These are phyloP conservation scores for Luidia sarsii DNA, from an alignment of 53 echinoderm and acorn worm genomes.

Conservation along the genomic window DNA sequence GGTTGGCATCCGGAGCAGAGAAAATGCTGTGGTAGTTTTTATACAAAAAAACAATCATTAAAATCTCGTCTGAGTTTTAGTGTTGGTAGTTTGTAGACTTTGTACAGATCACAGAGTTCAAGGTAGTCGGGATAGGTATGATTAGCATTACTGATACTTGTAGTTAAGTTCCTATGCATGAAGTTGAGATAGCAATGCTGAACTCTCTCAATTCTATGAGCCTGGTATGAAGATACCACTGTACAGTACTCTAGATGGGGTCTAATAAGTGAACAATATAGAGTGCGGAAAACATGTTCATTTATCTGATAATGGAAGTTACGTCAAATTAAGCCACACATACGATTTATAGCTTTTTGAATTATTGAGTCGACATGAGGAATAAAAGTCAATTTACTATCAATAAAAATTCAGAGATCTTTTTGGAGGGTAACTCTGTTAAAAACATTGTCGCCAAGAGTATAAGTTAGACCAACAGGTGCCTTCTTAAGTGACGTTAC, in stretches of 20 bases:
- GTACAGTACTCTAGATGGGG: slow-evolving; percentile 23
- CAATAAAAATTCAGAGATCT: not conserved
- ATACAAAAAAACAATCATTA: not conserved
- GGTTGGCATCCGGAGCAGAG: not conserved
- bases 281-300: not conserved
- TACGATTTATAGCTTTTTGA: slow-evolving; percentile 10
- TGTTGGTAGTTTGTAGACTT: not conserved
- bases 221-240: not conserved
- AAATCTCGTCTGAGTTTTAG: not conserved
- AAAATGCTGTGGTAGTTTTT: not conserved
- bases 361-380: not conserved
- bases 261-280: slow-evolving; percentile 13
- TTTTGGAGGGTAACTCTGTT: not conserved
- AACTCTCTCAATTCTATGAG: slow-evolving; percentile 20
- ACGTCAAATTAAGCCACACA: slow-evolving; percentile 9
- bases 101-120: slow-evolving; percentile 4
- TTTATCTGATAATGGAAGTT: not conserved
- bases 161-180: not conserved
- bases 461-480: not conserved
- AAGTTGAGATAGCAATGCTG: not conserved
- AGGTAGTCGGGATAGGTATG: too few relatives aligned
- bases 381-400: not conserved
- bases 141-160: not conserved
- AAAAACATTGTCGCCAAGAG: not conserved
- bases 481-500: not conserved